Evolutionary conservation across 2,797 vertebrate genomes (phyloP).

Genomic region (Enteromius afrohamiltoni): DNA sequence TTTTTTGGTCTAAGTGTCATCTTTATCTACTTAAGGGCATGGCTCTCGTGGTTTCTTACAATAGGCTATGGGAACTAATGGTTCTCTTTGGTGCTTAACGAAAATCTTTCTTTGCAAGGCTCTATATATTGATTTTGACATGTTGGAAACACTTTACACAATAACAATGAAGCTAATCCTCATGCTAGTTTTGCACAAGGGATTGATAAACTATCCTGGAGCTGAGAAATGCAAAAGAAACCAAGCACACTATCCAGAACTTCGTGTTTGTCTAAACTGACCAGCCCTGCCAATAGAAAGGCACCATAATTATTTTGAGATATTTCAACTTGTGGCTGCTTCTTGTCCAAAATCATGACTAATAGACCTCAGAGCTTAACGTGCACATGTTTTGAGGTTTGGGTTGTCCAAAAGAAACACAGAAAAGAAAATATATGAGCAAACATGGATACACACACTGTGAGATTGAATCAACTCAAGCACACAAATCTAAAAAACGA

Average conservation of each 20-base stretch:
- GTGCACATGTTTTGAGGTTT: slow-evolving; percentile 44
- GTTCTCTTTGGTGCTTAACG: neutral
- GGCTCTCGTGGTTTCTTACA: slow-evolving; percentile 23
- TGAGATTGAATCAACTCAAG: slow-evolving; percentile 25
- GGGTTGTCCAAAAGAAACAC: slow-evolving; percentile 36
- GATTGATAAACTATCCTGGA: neutral
- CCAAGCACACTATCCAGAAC: slow-evolving; percentile 21
- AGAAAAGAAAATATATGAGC: slow-evolving; percentile 20
- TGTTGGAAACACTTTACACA: slow-evolving; percentile 16
- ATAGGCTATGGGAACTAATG: slow-evolving; percentile 25
- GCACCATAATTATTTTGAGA: slow-evolving; percentile 52
- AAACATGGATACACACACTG: slow-evolving; percentile 14
- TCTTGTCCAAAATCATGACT: slow-evolving; percentile 39
- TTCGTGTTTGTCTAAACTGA: slow-evolving; percentile 29
- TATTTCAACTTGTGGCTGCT: slow-evolving; percentile 40
- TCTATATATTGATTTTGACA: slow-evolving; percentile 33
- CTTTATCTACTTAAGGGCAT: slow-evolving; percentile 32
- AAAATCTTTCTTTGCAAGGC: neutral
- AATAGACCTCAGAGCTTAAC: slow-evolving; percentile 39
- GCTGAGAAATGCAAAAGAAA: slow-evolving; percentile 24
- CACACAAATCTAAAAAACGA: slow-evolving; percentile 7
- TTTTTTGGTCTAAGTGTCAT: neutral
- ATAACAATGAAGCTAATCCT: slow-evolving; percentile 21
- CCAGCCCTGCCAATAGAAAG: slow-evolving; percentile 42
- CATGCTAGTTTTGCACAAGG: neutral